Evolutionary conservation across 2,888 invertebrate species (phyloP), one percentile per base, ranked within the genome.

Genomic region (Halictus ligatus): DNA sequence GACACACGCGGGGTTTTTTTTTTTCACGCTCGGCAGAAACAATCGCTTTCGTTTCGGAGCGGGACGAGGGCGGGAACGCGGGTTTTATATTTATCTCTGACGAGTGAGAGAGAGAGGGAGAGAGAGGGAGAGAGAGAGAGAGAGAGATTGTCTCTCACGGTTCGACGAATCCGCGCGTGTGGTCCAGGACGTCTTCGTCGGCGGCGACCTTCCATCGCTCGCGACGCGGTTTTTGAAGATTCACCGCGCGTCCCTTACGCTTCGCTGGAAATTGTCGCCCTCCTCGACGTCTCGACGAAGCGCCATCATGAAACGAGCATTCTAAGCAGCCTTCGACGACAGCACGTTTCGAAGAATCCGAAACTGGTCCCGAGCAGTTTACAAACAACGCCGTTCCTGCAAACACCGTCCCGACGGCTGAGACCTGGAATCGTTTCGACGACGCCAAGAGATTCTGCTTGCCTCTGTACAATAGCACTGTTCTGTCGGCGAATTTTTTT

Each of bases 31-130:
- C 74, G 75, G 60, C 13, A 35, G 83, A 83, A 87, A 90, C 90
- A 90, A 90, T 90, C 88, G 83, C 78, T 54, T 35, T 58, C 73
- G 64, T 81, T 77, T 82, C 71, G 46, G 78, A 48, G 46, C 29
- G 35, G 40, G 48, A n/a, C 18, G 13, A 25, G 15, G 0, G 29
- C 18, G 8, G 48, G 18, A 12, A 25, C 13, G 25, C 72, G 54
- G 82, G 83, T 89, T 90, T 90, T 83, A 89, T 89, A 90, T 90
- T 88, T 90, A 85, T 81, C 87, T 78, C 73, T n/a, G 80, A 75
- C 75, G 21, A 21, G 54, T 21, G 60, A 25, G 48, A 58, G n/a
- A 71, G 15, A 2, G 50, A 21, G 2, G 7, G 50, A 18, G 15
- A 0, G 54, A 54, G 60, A 25, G 48, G 46, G n/a, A 71, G 15